These are phyloP conservation scores for Epicauta chinensis DNA, from an alignment of 1,140 invertebrate genomes.

Conservation along the genomic window DNA sequence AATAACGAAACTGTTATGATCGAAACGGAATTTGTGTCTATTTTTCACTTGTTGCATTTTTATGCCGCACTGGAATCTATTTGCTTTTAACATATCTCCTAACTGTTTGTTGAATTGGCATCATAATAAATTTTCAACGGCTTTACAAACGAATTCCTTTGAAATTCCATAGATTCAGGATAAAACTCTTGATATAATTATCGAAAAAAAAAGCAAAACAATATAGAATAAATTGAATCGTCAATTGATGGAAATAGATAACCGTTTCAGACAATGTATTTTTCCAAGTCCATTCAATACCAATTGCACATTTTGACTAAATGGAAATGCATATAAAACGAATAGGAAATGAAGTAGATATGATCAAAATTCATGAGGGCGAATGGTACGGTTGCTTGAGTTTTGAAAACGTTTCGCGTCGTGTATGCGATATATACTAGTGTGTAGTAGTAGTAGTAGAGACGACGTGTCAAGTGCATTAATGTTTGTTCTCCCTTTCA, in stretches of 20 bases:
- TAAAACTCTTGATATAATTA: too few species aligned
- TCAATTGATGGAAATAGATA: not conserved
- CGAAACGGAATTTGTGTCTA: conserved; percentile 2
- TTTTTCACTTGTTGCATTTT: conserved; percentile 7
- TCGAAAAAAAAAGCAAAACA: too few species aligned
- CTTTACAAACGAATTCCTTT: too few species aligned
- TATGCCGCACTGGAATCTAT: not conserved
- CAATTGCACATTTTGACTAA: not conserved
- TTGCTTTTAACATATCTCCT: too few species aligned
- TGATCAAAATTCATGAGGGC: conserved; percentile 9
- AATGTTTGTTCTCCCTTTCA: conserved; percentile 14
- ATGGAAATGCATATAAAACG: conserved; percentile 2
- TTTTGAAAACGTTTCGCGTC: too few species aligned
- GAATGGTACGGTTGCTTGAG: not conserved
- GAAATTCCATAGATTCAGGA: too few species aligned
- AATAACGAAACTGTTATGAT: too few species aligned
- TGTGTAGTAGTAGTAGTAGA: not conserved
- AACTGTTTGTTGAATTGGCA: too few species aligned
- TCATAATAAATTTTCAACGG: too few species aligned
- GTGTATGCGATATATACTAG: too few species aligned
- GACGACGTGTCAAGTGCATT: conserved; percentile 20
- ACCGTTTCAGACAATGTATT: not conserved
- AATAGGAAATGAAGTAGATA: conserved; percentile 5
- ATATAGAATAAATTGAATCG: too few species aligned
- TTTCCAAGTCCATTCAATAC: too few species aligned